Base-by-base conservation (phyloP, 1,140 invertebrate genomes). In the Cyphomyrmex costatus region DNA sequence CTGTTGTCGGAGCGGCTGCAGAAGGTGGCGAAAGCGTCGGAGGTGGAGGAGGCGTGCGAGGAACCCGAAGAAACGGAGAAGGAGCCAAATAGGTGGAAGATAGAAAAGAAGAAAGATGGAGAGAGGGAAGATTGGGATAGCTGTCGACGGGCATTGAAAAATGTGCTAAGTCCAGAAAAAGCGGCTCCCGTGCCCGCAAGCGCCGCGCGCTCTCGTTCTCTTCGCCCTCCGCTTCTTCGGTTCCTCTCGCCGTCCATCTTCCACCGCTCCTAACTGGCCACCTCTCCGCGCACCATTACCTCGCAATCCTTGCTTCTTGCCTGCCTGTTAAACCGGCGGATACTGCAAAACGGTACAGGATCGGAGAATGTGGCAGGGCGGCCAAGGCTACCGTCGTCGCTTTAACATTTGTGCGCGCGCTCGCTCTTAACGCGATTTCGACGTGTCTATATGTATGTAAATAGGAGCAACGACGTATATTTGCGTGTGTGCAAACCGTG, bases 101-200 rank as follows among this genome's bases (percentile, higher is more conserved):
- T 73, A 74, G 80, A 70, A 85, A 63, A 42, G 36, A 19, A 49
- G 36, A 68, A 42, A 68, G 6, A 24, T 53, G 63, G 85, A 68
- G 80, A 77, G 85, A 90, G 91, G 74, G 80, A 92, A 92, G 88
- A 88, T 87, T 89, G 89, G 79, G 90, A 92, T 93, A 93, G 92
- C 93, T 93, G 93, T 94, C 93, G 92, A 91, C 93, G 85, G 86
- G 79, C 91, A 93, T 93, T 94, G 93, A 94, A 94, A 93, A 93
- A 94, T 94, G 92, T 93, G 93, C 92, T 90, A 94, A 93, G 91
- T 90, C 84, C 68, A 92, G 92, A 94, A 94, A 93, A 94, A 94
- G 92, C 90, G 83, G 90, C 88, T 89, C 83, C 88, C 85, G 90
- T 92, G 83, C 87, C 93, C 88, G 84, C 88, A 82, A 93, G 92